Base-by-base conservation (phyloP, 2,888 invertebrate species). In the Pterostichus niger region DNA sequence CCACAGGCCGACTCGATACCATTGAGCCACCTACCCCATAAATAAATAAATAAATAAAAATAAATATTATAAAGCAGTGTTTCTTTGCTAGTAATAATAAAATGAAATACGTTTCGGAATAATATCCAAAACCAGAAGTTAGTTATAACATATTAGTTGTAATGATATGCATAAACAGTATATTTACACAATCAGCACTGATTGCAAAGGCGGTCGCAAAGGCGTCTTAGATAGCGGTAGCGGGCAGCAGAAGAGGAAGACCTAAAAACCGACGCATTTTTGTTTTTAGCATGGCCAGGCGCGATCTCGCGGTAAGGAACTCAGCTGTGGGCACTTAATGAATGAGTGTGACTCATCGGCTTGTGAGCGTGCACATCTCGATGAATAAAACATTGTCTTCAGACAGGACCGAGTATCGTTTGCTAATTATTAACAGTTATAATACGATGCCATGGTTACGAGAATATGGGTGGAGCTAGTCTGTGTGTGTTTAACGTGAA, bases 401-500 rank as follows among this genome's bases (percentile, higher is more conserved):
- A 40, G 40, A 7, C 35, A n/a, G 10, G 75, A 75, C 75, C 68
- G 68, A 71, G 75, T 81, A 81, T 81, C 81, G 81, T 81, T 81
- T 73, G 73, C 81, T 81, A 81, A 81, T 81, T 81, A 81, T 81
- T 71, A 81, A 81, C 81, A 71, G 81, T 81, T 81, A 81, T 81
- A 81, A 81, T 81, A 81, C 52, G 64, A 79, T 59, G 76, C 64
- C 33, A 35, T 64, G 64, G 61, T 44, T 71, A 13, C 44, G 68
- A 71, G 40, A 71, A 71, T 10, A 71, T 71, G 68, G 68, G 68
- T 71, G 68, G 68, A 71, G 68, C 10, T 17, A 17, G 9, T 6
- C 24, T 71, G 68, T 71, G 68, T 35, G 31, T 64, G 64, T 64
- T 64, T 40, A 40, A 40, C 40, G 40, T 40, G 17, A 56, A 15